phyloP scores from a whole-genome alignment of 2,797 vertebrate species.

The Myotis vivesi region DNA sequence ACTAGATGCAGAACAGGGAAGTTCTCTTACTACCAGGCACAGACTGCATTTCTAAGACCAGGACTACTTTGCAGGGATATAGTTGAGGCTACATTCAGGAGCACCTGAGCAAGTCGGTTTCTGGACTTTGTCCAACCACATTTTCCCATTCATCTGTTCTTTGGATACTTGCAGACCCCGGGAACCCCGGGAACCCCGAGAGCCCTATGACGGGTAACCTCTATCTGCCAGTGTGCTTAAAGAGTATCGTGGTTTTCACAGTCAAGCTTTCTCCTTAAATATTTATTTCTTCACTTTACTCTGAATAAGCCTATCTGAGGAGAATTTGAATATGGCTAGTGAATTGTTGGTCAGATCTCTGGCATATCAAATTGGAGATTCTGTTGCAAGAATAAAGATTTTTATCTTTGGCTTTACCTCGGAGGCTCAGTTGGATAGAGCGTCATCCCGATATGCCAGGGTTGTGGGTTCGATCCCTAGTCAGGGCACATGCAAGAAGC shows the following conservation, averaged over 20 bases:
- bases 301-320: background rate
- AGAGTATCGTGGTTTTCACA: background rate
- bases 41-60: background rate
- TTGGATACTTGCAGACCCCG: background rate
- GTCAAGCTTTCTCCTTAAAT: background rate
- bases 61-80: background rate
- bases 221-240: background rate
- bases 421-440: background rate
- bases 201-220: background rate
- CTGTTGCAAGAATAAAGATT: background rate
- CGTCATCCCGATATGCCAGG: background rate
- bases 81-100: background rate
- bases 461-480: background rate
- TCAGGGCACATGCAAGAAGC: background rate
- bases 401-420: background rate
- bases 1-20: background rate
- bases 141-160: background rate
- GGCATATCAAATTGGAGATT: background rate
- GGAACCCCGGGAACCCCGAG: background rate
- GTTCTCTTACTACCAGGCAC: background rate
- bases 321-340: background rate
- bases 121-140: too few relatives aligned
- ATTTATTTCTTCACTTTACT: background rate
- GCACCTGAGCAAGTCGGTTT: background rate
- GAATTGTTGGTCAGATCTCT: background rate